Evolutionary conservation across 2,797 vertebrate genomes (phyloP), one percentile per base, ranked within the genome.

Genomic region (Rhinichthys osculus): DNA sequence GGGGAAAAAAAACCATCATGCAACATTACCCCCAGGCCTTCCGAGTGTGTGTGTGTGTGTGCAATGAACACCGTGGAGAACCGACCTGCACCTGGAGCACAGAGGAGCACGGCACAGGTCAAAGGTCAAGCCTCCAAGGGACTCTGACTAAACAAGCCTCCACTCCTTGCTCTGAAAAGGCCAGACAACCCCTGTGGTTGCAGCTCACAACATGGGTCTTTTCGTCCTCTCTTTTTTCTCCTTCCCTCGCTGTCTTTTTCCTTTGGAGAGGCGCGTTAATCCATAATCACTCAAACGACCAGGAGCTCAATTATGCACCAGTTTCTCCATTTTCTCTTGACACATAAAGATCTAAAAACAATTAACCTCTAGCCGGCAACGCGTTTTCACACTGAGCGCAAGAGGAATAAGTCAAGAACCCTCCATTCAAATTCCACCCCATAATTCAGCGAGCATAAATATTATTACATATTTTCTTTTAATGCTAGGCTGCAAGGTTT

Each of bases 81-180:
- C 95, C 93, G 91, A 91, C 91, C 93, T 96, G 96, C 97, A 97
- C 96, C 97, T 98, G 97, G 97, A 95, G 93, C 90, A 93, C 92
- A 92, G 95, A 94, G 94, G 94, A 94, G 93, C 93, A 93, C 90
- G 90, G 67, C 86, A 64, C 84, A 89, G 96, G 95, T 94, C 96
- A 97, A 92, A 93, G 96, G 96, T 96, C 95, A 94, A 92, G 90
- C 92, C 92, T 90, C 85, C 90, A 92, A 91, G 93, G 95, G 95
- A 93, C 93, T 90, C 88, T 90, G 92, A 93, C 96, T 95, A 95
- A 96, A 96, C 94, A 95, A 91, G 95, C 96, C 94, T 93, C 93
- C 91, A 93, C 93, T 93, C 92, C 82, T 88, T 94, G 87, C 85
- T 79, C 90, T 92, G 94, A 95, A 94, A 95, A 94, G 95, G 93